Percentiles rank a stretch among this genome's conserved stretches.
These are phyloP conservation scores for Pycnomerus fuliginosus DNA, from an alignment of 2,888 invertebrate species.

Conservation along the genomic window DNA sequence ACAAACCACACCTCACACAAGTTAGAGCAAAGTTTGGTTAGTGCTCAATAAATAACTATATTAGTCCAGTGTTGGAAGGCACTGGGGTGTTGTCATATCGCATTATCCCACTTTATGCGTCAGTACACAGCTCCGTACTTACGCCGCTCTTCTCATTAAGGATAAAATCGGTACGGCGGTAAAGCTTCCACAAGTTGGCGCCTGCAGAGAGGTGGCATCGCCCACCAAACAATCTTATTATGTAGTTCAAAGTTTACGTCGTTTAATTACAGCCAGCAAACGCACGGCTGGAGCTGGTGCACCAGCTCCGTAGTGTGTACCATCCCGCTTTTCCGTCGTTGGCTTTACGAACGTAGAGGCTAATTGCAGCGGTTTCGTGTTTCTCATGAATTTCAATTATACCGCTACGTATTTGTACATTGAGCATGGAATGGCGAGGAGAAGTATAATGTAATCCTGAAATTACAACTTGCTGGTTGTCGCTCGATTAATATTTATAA, in stretches of 20 bases:
- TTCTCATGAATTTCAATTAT: constrained; percentile 31
- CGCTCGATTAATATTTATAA: constrained; percentile 8
- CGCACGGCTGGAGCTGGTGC: constrained; percentile 11
- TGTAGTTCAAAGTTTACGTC: constrained; percentile 36
- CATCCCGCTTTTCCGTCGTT: too few species aligned
- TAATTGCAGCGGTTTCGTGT: constrained; percentile 29
- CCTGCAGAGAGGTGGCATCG: constrained; percentile 21
- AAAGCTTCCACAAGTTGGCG: constrained; percentile 28
- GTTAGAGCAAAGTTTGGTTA: too few species aligned
- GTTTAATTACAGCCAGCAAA: constrained; percentile 32
- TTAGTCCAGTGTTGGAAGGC: constrained; percentile 17
- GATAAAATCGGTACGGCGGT: constrained; percentile 32
- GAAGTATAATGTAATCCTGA: constrained; percentile 5
- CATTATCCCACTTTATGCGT: constrained; percentile 25
- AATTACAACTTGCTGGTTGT: constrained; percentile 2
- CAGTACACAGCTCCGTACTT: constrained; percentile 36
- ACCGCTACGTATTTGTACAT: constrained; percentile 12
- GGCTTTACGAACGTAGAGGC: constrained; percentile 9
- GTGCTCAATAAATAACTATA: constrained; percentile 20
- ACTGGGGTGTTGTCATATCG: constrained; percentile 22
- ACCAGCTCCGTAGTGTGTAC: too few species aligned
- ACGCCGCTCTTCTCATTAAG: constrained; percentile 32
- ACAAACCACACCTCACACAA: too few species aligned
- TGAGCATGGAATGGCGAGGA: constrained; percentile 1
- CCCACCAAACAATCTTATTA: constrained; percentile 36